Evolutionary conservation across 2,113 vertebrate species (phyloP).

Genomic region (Trichechus manatus): DNA sequence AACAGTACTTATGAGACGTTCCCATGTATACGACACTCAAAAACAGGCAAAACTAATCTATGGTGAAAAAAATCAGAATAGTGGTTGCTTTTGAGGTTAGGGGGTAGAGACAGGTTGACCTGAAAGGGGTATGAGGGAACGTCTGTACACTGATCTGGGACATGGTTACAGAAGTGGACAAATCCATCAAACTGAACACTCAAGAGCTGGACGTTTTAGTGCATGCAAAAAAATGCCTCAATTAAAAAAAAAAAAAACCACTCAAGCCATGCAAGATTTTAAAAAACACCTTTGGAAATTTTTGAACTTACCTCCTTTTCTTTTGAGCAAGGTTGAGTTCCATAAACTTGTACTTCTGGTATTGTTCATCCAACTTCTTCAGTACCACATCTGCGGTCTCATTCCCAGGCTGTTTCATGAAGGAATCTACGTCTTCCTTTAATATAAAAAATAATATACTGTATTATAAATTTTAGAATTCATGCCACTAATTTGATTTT

Average conservation of each 20-base stretch:
- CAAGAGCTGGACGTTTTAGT: background rate
- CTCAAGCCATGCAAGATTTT: background rate
- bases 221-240: slow-evolving; percentile 1
- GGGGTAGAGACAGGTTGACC: background rate
- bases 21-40: slow-evolving; percentile 19
- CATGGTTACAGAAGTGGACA: slow-evolving; percentile 35
- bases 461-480: slow-evolving; percentile 33
- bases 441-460: slow-evolving; percentile 69
- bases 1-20: slow-evolving; percentile 9
- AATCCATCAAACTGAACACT: slow-evolving; percentile 39
- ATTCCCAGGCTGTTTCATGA: slow-evolving; percentile 98
- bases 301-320: slow-evolving; percentile 93
- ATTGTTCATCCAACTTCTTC: slow-evolving; percentile 97
- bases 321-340: slow-evolving; percentile 98
- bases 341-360: slow-evolving; percentile 99
- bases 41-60: slow-evolving; percentile 13
- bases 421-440: slow-evolving; percentile 98
- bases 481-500: slow-evolving; percentile 28
- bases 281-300: slow-evolving; percentile 6
- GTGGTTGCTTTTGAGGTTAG: background rate
- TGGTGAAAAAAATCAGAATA: slow-evolving; percentile 6
- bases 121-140: background rate
- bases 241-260: background rate
- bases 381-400: slow-evolving; percentile 95
- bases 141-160: background rate